These are phyloP conservation scores for Salvelinus alpinus DNA, from an alignment of 2,113 vertebrate species.

Conservation along the genomic window DNA sequence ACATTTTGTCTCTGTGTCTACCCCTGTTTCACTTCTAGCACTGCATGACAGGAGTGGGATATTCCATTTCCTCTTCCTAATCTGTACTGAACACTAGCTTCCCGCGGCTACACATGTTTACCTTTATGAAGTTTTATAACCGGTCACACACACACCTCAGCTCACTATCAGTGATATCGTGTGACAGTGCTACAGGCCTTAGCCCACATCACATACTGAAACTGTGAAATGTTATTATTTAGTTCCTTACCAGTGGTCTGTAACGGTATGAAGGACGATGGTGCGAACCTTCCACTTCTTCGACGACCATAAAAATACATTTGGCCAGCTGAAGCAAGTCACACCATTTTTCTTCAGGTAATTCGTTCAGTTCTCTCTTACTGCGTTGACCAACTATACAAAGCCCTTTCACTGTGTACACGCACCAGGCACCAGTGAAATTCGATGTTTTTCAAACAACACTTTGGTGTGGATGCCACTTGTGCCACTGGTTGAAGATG, in stretches of 20 bases:
- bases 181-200: constrained; percentile 65
- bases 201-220: constrained; percentile 58
- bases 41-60: constrained; percentile 65
- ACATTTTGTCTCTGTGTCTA: constrained; percentile 60
- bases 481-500: constrained; percentile 7
- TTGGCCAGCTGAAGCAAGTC: too few species aligned
- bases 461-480: constrained; percentile 11
- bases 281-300: constrained; percentile 28
- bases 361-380: constrained; percentile 35
- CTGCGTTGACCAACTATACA: constrained; percentile 42
- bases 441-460: background rate
- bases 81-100: constrained; percentile 56
- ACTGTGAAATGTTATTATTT: constrained; percentile 78
- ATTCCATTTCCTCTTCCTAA: constrained; percentile 65
- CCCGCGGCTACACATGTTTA: constrained; percentile 41
- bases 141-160: constrained; percentile 19
- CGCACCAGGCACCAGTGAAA: constrained; percentile 17
- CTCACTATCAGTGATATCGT: constrained; percentile 58
- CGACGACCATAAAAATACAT: too few species aligned
- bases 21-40: constrained; percentile 64
- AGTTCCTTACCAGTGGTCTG: constrained; percentile 68
- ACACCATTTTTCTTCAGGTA: too few species aligned
- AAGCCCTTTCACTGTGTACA: constrained; percentile 18
- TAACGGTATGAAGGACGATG: constrained; percentile 65
- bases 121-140: constrained; percentile 59